Percentiles rank a stretch among this genome's conserved stretches.
phyloP scores from a whole-genome alignment of 2,113 vertebrate genomes.

The Notiomystis cincta region DNA sequence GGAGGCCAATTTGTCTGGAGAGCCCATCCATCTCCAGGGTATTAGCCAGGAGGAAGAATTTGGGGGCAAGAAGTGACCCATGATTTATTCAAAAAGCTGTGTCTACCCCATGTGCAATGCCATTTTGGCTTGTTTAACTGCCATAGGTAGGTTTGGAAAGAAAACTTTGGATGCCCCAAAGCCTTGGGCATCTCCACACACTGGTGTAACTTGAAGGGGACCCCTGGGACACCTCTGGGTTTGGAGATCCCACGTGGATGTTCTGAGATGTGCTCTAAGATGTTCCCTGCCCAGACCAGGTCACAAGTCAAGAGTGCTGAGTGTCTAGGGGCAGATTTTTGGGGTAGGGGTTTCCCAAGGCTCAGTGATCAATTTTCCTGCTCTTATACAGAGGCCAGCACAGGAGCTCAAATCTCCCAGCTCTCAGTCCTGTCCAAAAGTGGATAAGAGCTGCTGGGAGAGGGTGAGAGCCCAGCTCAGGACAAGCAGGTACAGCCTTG shows the following conservation, averaged over 20 bases:
- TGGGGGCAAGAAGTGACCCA: not conserved
- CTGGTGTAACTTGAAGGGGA: not conserved
- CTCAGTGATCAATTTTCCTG: not conserved
- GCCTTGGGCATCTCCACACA: not conserved
- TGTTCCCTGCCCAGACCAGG: rapidly evolving
- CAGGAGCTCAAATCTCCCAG: not conserved
- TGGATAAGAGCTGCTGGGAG: not conserved
- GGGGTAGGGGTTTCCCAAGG: not conserved
- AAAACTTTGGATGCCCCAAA: not conserved
- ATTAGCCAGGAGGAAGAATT: not conserved
- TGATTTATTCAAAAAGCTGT: not conserved
- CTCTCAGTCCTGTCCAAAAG: not conserved
- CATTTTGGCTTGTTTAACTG: not conserved
- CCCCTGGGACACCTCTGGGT: not conserved
- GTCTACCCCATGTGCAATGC: rapidly evolving
- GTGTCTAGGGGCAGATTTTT: not conserved
- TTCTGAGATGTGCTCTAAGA: not conserved
- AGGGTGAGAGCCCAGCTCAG: not conserved
- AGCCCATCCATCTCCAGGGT: not conserved
- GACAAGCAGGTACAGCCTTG: not conserved
- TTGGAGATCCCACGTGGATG: not conserved
- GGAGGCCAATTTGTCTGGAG: not conserved
- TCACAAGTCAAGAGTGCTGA: not conserved
- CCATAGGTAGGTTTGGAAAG: not conserved
- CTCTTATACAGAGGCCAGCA: not conserved